Conservation (phyloP, 2,113 vertebrate species). For the Microcebus murinus region DNA sequence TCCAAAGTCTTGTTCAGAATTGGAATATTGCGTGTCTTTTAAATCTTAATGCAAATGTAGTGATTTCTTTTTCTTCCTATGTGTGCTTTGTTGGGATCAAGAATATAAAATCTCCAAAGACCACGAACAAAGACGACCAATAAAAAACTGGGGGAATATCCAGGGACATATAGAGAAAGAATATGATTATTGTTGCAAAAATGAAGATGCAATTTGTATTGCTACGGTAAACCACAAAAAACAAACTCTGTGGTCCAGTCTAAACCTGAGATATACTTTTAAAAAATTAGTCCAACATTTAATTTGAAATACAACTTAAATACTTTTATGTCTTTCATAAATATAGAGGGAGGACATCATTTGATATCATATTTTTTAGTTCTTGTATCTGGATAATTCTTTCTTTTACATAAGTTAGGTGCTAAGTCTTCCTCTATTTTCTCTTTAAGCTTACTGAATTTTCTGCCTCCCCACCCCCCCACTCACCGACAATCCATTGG, state of each 20-base stretch:
- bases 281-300: constrained; percentile 6
- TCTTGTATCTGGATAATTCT: background rate
- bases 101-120: background rate
- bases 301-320: constrained; percentile 28
- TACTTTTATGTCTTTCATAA: background rate
- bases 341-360: background rate
- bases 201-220: background rate
- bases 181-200: background rate
- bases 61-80: background rate
- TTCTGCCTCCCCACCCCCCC: too few species aligned
- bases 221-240: background rate
- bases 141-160: background rate
- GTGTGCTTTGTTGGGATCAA: background rate
- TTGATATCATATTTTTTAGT: constrained; percentile 6
- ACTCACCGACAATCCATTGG: background rate
- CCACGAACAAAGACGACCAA: background rate
- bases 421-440: background rate
- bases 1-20: background rate
- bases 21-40: background rate
- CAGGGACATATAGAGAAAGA: background rate
- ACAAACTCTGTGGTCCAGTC: background rate
- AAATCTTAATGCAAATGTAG: background rate
- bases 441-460: background rate
- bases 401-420: background rate
- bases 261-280: background rate